Evolutionary conservation across 1,140 invertebrate species (phyloP).

Genomic region (Nasonia vitripennis): DNA sequence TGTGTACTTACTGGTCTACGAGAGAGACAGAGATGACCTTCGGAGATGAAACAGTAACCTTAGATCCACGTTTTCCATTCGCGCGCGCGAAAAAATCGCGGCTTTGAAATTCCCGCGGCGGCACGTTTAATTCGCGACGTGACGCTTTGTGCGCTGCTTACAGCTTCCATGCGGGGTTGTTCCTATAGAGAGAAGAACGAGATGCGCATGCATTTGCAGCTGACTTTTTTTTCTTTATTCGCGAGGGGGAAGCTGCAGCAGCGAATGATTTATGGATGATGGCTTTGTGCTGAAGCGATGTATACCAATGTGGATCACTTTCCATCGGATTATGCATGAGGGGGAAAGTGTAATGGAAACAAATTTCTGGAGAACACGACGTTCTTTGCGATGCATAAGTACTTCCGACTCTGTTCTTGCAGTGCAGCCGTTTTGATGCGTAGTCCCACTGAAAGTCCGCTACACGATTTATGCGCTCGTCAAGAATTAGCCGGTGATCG

Average conservation of each 20-base stretch:
- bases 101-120: not conserved
- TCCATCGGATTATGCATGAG: not conserved
- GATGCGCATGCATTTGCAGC: too few species aligned
- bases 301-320: not conserved
- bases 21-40: constrained; percentile 45
- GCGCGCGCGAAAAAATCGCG: not conserved
- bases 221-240: too few species aligned
- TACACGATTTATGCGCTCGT: too few species aligned
- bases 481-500: not conserved
- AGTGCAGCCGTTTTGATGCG: not conserved
- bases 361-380: too few species aligned
- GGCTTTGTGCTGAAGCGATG: too few species aligned
- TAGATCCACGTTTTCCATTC: constrained; percentile 34
- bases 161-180: too few species aligned
- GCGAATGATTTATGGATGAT: not conserved
- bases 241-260: too few species aligned
- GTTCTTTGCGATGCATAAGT: too few species aligned
- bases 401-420: too few species aligned
- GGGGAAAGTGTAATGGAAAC: too few species aligned
- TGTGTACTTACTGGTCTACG: not conserved
- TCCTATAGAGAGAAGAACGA: too few species aligned
- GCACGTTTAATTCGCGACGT: constrained; percentile 20
- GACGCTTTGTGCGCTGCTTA: not conserved
- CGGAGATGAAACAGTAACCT: constrained; percentile 48
- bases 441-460: too few species aligned